A percentile compares a stretch with the other conserved stretches of the same genome.
Evolutionary conservation across 2,888 invertebrate species (phyloP).

Genomic region (Fissipunctia ypsillon): DNA sequence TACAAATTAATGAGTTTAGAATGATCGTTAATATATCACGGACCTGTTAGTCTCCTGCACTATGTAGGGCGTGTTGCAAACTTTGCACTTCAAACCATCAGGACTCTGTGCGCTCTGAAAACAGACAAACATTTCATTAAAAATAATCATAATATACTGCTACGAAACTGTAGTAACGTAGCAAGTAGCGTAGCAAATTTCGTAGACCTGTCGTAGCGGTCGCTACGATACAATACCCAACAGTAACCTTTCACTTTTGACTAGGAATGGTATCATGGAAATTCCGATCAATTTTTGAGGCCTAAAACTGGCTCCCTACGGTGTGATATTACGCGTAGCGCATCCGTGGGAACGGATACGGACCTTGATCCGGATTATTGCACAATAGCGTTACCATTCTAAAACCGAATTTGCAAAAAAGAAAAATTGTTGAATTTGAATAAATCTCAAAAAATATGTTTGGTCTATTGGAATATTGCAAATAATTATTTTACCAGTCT

Average conservation of each 20-base stretch:
- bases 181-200: neutral
- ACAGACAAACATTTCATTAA: neutral
- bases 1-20: neutral
- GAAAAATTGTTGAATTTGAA: no score
- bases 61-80: slow-evolving; percentile 95
- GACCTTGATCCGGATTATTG: neutral
- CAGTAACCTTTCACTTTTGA: neutral
- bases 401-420: no score
- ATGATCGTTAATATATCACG: neutral
- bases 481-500: neutral
- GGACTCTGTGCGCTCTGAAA: slow-evolving; percentile 92
- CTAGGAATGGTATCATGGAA: neutral
- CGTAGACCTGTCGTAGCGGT: slow-evolving; percentile 17
- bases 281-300: neutral
- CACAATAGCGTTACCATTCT: neutral
- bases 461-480: neutral
- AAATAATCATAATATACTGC: neutral
- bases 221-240: slow-evolving; percentile 1
- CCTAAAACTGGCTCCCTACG: neutral
- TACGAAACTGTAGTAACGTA: neutral
- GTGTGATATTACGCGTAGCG: neutral
- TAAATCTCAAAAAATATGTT: neutral
- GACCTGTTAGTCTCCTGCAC: slow-evolving; percentile 93
- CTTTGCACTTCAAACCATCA: slow-evolving; percentile 94
- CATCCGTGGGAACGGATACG: neutral